Evolutionary conservation across 2,888 invertebrate genomes (phyloP).

Genomic region (Nomada ruficornis): DNA sequence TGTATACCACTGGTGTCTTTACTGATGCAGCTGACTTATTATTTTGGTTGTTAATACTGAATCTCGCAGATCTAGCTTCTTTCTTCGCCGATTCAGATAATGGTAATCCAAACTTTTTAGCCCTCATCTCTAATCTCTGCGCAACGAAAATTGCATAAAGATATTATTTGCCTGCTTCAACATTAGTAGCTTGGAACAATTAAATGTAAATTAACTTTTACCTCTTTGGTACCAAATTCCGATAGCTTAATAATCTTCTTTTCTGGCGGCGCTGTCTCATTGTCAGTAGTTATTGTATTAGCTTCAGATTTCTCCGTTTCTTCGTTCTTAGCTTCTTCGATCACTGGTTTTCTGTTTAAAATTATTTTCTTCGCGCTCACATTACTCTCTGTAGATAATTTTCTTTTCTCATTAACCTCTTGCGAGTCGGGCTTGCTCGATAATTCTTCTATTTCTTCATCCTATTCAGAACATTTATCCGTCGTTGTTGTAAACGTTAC

Average conservation of each 20-base stretch:
- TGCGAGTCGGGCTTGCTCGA: slow-evolving; percentile 81
- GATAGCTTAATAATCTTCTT: slow-evolving; percentile 87
- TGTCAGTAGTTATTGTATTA: slow-evolving; percentile 85
- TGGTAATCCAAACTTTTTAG: slow-evolving; percentile 91
- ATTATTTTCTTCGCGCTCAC: slow-evolving; percentile 87
- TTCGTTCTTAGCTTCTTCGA: slow-evolving; percentile 79
- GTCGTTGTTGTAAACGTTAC: not conserved
- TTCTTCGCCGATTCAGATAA: slow-evolving; percentile 87
- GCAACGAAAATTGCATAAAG: slow-evolving; percentile 42
- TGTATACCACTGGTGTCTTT: slow-evolving; percentile 80
- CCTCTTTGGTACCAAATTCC: slow-evolving; percentile 86
- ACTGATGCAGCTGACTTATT: slow-evolving; percentile 80
- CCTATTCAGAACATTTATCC: slow-evolving; percentile 69
- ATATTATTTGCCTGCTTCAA: not conserved
- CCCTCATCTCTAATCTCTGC: slow-evolving; percentile 90
- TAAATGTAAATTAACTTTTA: slow-evolving; percentile 67
- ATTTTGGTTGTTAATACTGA: slow-evolving; percentile 85
- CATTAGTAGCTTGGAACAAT: not conserved
- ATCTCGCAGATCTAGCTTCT: slow-evolving; percentile 89
- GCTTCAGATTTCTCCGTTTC: slow-evolving; percentile 85
- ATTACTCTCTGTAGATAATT: slow-evolving; percentile 79
- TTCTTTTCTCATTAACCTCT: slow-evolving; percentile 77
- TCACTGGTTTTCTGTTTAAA: slow-evolving; percentile 84
- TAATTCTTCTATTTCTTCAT: slow-evolving; percentile 82
- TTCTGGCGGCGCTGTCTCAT: slow-evolving; percentile 72